Base-by-base conservation (phyloP, 1,140 invertebrate genomes). In the Drosophila subobscura region DNA sequence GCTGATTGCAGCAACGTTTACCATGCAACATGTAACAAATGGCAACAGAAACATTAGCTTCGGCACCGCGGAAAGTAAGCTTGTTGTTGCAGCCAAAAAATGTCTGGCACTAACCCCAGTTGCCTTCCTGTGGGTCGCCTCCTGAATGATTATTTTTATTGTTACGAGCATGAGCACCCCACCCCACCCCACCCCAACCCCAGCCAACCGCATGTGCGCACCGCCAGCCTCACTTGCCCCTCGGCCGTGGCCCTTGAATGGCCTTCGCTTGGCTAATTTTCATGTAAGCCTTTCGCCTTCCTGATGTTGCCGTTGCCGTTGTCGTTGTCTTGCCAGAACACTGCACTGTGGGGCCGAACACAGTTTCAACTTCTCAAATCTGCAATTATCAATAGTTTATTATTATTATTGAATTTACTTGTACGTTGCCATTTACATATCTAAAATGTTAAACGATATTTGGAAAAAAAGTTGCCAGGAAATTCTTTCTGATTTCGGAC, bases 101-200 rank as follows among this genome's bases (percentile, higher is more conserved):
- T 53, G 54, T 47, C 53, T 55, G 6, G 41, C 23, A 55, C 33
- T 37, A 37, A 12, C 8, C 10, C 33, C 33, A 37, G 33, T 7
- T 10, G 33, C 10, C 63, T 72, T 63, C 53, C 57, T 63, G 27
- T 59, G 50, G 29, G 50, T 59, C 64, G 55, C 46, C 63, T 66
- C 77, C 72, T 84, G 78, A 74, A 81, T 81, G 70, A 77, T 79
- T 74, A 81, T 84, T 81, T 84, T 83, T 77, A 81, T 80, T 80
- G 79, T 79, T 77, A 55, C 58, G 33, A 59, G 44, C n/a, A n/a
- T 47, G 57, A 25, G 66, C 49, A 45, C 20, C 14, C 20, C 10
- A 27, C 44, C 10, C 5, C 12, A 25, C 23, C 20, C 10, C 8
- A 7, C 33, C 10, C 29, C 52, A 27, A 14, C 33, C 40, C 37